A percentile compares a stretch with the other conserved stretches of the same genome.
phyloP scores from a whole-genome alignment of 2,113 vertebrate genomes.

The Astur gentilis region DNA sequence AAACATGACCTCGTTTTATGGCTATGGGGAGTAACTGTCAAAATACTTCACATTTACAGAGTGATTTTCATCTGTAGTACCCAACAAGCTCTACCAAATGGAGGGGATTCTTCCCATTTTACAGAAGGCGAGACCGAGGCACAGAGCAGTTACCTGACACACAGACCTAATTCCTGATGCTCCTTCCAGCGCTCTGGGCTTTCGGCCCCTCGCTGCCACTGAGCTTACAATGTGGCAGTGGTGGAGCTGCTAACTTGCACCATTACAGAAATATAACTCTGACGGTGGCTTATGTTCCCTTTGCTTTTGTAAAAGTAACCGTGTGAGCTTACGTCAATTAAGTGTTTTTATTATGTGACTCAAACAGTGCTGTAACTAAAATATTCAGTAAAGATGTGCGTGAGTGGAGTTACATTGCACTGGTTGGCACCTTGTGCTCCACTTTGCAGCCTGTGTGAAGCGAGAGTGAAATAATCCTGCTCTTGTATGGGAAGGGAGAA shows the following conservation, averaged over 20 bases:
- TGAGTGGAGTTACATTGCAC: not conserved
- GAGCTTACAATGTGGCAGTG: not conserved
- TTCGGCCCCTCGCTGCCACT: not conserved
- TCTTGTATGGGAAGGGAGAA: not conserved
- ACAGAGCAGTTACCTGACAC: not conserved
- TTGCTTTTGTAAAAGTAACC: not conserved
- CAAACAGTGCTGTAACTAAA: not conserved
- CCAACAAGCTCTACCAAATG: not conserved
- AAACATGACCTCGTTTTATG: not conserved
- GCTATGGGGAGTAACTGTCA: not conserved
- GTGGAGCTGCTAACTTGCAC: not conserved
- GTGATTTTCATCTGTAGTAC: not conserved
- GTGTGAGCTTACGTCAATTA: not conserved
- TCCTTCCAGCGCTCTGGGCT: rapidly evolving
- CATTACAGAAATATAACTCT: not conserved
- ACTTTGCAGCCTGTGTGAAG: not conserved
- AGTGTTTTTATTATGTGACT: not conserved
- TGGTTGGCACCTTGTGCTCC: not conserved
- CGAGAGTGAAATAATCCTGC: not conserved
- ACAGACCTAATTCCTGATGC: not conserved
- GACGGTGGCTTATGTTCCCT: not conserved
- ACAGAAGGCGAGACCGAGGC: not conserved
- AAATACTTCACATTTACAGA: not conserved
- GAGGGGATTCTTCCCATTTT: not conserved
- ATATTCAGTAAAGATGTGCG: not conserved